Percentiles rank a stretch among this genome's conserved stretches.
These are phyloP conservation scores for Xiphorhynchus erythropygius DNA, from an alignment of 2,797 vertebrate genomes.

Conservation along the genomic window DNA sequence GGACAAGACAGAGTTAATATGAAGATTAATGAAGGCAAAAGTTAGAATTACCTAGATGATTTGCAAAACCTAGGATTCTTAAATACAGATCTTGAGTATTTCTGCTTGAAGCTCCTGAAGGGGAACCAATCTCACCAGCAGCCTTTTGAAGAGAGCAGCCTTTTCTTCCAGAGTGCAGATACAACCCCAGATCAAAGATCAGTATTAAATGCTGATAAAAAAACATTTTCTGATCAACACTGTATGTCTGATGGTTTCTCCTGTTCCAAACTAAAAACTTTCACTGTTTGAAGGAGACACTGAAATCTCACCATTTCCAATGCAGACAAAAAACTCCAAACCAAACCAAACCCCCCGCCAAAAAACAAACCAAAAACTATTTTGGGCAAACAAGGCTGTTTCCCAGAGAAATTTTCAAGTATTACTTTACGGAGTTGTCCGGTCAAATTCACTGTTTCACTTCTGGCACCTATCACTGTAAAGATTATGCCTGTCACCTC, in stretches of 20 bases:
- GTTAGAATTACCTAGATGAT: background rate
- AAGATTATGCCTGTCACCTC: background rate
- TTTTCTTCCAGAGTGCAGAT: background rate
- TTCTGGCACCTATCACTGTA: background rate
- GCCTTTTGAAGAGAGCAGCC: background rate
- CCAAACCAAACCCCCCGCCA: too few relatives aligned
- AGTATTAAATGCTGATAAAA: background rate
- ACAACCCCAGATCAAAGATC: background rate
- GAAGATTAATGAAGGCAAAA: background rate
- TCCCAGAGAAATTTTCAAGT: background rate
- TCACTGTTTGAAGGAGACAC: background rate
- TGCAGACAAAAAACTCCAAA: background rate
- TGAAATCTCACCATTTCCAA: background rate
- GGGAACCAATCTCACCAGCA: background rate
- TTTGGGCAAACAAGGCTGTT: background rate
- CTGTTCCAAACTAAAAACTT: background rate
- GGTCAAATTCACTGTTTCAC: background rate
- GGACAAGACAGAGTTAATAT: background rate
- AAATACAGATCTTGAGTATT: background rate
- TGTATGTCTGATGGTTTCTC: background rate
- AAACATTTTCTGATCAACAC: background rate
- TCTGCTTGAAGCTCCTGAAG: background rate
- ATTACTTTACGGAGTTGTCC: background rate
- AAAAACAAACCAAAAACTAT: background rate
- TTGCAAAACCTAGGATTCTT: background rate